Base-by-base conservation (phyloP, 2,113 vertebrate genomes). In the Bos indicus region DNA sequence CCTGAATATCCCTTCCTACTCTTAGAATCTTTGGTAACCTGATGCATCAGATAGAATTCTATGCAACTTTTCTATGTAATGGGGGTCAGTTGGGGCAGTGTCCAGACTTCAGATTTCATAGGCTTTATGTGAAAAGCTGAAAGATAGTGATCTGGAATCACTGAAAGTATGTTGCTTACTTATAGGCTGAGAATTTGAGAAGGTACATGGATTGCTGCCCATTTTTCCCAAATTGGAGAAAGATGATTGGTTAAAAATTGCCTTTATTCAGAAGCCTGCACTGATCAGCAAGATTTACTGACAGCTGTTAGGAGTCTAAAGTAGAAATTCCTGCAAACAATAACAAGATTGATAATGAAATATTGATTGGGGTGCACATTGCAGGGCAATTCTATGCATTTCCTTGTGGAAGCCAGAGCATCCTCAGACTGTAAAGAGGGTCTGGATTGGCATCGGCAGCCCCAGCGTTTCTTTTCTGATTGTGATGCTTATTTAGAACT, bases 331-430 rank as follows among this genome's bases (percentile, higher is more conserved):
- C 92, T 56, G 59, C 78, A 96, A 94, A 93, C 48, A 95, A 84
- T 95, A 98, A 78, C 74, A 96, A 95, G 46, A 64, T n/a, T 97
- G 88, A 97, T 97, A 98, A 98, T 94, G 95, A 98, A 97, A 90
- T 91, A 97, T 82, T 98, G 82, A 64, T 96, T 77, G 7, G 33
- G 1, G 1, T 13, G 0, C 15, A 71, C 59, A 46, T 13, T 7
- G 59, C 88, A 67, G 43, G 81, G 96, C 88, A 67, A 19, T 93
- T 97, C 98, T 88, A 28, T 94, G 88, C 56, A 36, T 97, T 94
- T 97, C n/a, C 33, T 48, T 7, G 0, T n/a, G 54, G 77, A 87
- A 46, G 16, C 10, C 1, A 36, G 51, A 56, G 14, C 23, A 8
- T 62, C 30, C 21, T 43, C 13, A 3, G 36, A 28, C 71, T 71